phyloP scores from a whole-genome alignment of 2,888 invertebrate genomes.

The Caenorhabditis sp. region DNA sequence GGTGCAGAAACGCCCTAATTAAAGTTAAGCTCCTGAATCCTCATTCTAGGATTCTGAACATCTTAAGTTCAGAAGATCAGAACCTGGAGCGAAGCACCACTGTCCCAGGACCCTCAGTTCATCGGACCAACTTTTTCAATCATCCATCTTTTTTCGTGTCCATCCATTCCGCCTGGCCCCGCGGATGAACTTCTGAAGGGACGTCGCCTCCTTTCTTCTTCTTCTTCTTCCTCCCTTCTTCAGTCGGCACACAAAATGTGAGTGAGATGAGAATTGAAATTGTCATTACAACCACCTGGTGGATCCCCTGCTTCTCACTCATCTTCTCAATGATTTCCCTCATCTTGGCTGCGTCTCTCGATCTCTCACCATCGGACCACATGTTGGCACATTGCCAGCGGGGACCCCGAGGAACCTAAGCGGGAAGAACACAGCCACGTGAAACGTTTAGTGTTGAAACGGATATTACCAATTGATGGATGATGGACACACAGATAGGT shows the following conservation, averaged over 20 bases:
- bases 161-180: background rate
- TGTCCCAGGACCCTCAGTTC: constrained; percentile 12
- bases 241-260: background rate
- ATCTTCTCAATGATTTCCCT: background rate
- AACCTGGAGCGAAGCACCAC: background rate
- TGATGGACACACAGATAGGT: constrained; percentile 3
- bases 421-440: constrained; percentile 27
- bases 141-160: background rate
- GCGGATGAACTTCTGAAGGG: constrained; percentile 28
- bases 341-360: background rate
- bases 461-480: constrained; percentile 11
- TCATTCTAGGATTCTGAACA: background rate
- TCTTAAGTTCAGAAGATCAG: too few species aligned
- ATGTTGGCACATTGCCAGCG: constrained; percentile 60
- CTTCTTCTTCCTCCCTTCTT: too few species aligned
- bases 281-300: constrained; percentile 65
- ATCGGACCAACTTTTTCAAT: constrained; percentile 5
- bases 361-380: constrained; percentile 34
- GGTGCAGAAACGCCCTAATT: too few species aligned
- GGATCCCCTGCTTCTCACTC: constrained; percentile 1
- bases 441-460: background rate
- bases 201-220: background rate
- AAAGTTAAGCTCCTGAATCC: too few species aligned
- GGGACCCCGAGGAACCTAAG: constrained; percentile 1
- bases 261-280: constrained; percentile 49